Evolutionary conservation across 1,140 invertebrate species (phyloP), one percentile per base, ranked within the genome.

Genomic region (Camponotus vicinus): DNA sequence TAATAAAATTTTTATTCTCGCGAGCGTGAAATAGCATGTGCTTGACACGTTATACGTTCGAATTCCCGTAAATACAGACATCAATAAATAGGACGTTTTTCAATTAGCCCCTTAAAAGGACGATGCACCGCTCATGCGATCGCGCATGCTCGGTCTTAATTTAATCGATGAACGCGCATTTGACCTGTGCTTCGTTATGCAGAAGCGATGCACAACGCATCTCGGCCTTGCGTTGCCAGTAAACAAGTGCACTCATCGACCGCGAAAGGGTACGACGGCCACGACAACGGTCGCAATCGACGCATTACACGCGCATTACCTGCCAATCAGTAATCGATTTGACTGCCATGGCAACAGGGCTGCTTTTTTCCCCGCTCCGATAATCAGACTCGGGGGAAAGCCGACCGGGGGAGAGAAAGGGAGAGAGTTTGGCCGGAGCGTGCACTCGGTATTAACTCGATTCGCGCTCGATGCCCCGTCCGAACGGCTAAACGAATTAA

Each of bases 261-360:
- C 83, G 57, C 66, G 77, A 80, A 89, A 80, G 80, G 63, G 86
- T 59, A 77, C 67, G 70, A 61, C 61, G 55, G 45, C 61, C 11
- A 52, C 78, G 45, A 71, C 71, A 59, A 66, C 73, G 57, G 79
- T 71, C 61, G 79, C 82, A 57, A 76, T 90, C 82, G 88, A 90
- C 70, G 89, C 66, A 90, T 90, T 90, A 90, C 86, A 90, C 86
- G 82, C 86, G 88, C 86, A 90, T 90, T 90, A 90, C 86, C 89
- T 90, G 89, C 86, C 89, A 90, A 89, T 90, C 89, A 78, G 89
- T 88, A 90, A 90, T 90, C 89, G 89, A 90, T 90, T 90, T 86
- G 86, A 88, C 89, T 90, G 40, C 89, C 89, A 90, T 90, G 89
- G 89, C 82, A 90, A 90, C 88, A 88, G 64, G 78, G n/a, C 79